These are phyloP conservation scores for Cataglyphis rosenhaueri DNA, from an alignment of 2,888 invertebrate genomes.

Conservation along the genomic window DNA sequence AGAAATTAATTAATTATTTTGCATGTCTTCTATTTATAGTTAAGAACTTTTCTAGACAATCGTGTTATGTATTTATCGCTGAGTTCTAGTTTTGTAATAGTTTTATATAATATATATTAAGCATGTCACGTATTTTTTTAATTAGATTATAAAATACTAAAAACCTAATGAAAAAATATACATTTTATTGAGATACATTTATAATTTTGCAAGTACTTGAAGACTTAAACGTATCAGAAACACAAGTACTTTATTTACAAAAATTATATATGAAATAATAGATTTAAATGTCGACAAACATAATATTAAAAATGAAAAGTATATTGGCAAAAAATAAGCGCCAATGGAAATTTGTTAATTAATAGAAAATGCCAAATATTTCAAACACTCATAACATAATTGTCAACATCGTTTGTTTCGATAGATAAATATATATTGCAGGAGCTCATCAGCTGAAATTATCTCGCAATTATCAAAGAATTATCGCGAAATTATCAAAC, in stretches of 20 bases:
- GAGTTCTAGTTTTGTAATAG: not conserved
- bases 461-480: not conserved
- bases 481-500: not conserved
- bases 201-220: not conserved
- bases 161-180: not conserved
- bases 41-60: not conserved
- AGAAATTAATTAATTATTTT: conserved; percentile 13
- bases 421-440: not conserved
- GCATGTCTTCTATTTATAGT: not conserved
- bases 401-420: not conserved
- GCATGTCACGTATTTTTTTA: not conserved
- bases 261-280: not conserved
- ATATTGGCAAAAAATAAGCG: not conserved
- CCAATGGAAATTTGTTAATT: not conserved
- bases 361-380: not conserved
- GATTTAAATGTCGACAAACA: not conserved
- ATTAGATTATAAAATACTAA: not conserved
- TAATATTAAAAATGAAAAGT: not conserved
- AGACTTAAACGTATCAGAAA: not conserved
- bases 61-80: not conserved
- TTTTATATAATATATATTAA: not conserved
- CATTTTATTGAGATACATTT: not conserved
- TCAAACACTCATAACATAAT: not conserved
- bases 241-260: not conserved
- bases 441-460: not conserved